phyloP scores from a whole-genome alignment of 2,888 invertebrate species.

The Augochlorella aurata region DNA sequence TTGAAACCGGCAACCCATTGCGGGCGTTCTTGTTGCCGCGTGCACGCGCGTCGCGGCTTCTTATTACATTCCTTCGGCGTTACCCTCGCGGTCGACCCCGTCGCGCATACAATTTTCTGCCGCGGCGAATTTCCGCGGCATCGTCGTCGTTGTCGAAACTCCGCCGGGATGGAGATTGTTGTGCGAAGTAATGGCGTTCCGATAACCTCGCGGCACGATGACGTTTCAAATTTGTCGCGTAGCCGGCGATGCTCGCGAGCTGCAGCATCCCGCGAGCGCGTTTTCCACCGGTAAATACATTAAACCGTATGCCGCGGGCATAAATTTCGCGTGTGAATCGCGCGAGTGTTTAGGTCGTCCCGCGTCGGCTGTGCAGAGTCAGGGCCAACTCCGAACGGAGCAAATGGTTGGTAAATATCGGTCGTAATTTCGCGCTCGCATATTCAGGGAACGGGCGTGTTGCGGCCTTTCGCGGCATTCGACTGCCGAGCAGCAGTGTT shows the following conservation, averaged over 20 bases:
- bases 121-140: not conserved
- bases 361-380: not conserved
- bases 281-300: constrained; percentile 1
- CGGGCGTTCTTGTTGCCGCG: not conserved
- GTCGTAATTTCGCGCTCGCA: not conserved
- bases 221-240: constrained; percentile 19
- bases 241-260: not conserved
- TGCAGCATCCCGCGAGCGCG: not conserved
- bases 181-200: constrained; percentile 15
- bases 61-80: constrained; percentile 24
- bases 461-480: not conserved
- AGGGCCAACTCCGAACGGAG: not conserved
- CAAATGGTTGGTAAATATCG: not conserved
- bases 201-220: constrained; percentile 17
- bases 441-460: not conserved
- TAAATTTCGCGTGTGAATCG: constrained; percentile 9
- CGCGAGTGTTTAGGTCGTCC: not conserved
- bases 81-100: constrained; percentile 10
- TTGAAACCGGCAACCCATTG: constrained; percentile 2
- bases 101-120: constrained; percentile 2
- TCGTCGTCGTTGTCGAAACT: constrained; percentile 5
- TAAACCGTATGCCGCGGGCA: constrained; percentile 8
- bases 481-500: not conserved
- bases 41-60: not conserved
- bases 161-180: constrained; percentile 19